Percentiles rank a stretch among this genome's conserved stretches.
These are phyloP conservation scores for Hyalella azteca DNA, from an alignment of 2,888 invertebrate genomes.

Conservation along the genomic window DNA sequence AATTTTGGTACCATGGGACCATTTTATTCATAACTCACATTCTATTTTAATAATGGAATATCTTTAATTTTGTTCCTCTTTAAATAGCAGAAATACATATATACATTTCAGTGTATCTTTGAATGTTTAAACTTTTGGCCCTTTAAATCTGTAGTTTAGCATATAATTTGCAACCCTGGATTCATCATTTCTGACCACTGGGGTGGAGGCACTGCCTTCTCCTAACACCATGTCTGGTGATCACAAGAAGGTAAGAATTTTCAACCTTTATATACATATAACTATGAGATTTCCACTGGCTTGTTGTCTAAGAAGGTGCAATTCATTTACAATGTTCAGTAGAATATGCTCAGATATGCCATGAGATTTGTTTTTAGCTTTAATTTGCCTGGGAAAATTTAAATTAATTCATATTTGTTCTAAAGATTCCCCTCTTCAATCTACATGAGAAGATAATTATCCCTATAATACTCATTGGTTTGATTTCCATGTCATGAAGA, in stretches of 20 bases:
- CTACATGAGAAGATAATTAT: too few relatives aligned
- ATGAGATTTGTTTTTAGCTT: neutral
- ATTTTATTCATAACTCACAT: too few relatives aligned
- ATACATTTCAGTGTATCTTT: too few relatives aligned
- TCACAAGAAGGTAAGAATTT: slow-evolving; percentile 50
- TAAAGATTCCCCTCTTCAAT: neutral
- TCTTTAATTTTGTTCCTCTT: too few relatives aligned
- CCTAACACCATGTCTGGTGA: slow-evolving; percentile 58
- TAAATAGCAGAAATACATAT: too few relatives aligned
- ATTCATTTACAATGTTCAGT: neutral
- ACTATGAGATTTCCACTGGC: too few relatives aligned
- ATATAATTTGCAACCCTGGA: slow-evolving; percentile 43
- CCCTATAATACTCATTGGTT: too few relatives aligned
- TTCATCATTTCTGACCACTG: slow-evolving; percentile 52
- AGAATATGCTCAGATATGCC: neutral
- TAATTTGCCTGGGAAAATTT: neutral
- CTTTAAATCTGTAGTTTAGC: too few relatives aligned
- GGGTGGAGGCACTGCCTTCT: slow-evolving; percentile 56
- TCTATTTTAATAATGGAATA: too few relatives aligned
- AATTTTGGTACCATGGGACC: too few relatives aligned
- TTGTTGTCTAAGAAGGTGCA: neutral
- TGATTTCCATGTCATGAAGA: too few relatives aligned
- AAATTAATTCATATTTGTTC: neutral
- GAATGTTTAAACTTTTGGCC: too few relatives aligned
- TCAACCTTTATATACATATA: neutral